These are phyloP conservation scores for Leptoteleia sp. DNA, from an alignment of 1,140 invertebrate species.

Conservation along the genomic window DNA sequence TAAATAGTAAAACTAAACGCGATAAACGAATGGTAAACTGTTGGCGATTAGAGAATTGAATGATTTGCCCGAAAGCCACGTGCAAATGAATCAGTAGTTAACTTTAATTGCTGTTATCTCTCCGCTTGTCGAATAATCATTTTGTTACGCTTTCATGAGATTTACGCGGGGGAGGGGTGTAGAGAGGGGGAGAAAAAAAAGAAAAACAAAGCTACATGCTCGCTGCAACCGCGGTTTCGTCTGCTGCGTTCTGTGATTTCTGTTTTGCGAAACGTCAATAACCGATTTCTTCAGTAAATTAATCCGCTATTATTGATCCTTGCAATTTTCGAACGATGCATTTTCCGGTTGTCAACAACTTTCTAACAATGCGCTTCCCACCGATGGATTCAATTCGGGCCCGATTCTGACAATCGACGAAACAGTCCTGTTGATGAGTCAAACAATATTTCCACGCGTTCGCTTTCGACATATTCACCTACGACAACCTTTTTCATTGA, in stretches of 20 bases:
- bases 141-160: slow-evolving; percentile 63
- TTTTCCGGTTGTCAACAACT: slow-evolving; percentile 38
- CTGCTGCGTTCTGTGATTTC: slow-evolving; percentile 31
- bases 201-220: slow-evolving; percentile 36
- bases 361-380: not conserved
- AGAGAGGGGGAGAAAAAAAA: slow-evolving; percentile 11
- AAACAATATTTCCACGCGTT: too few relatives aligned
- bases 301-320: too few relatives aligned
- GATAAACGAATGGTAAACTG: too few relatives aligned
- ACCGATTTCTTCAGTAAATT: slow-evolving; percentile 34
- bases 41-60: too few relatives aligned
- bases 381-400: not conserved
- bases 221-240: slow-evolving; percentile 42
- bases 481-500: too few relatives aligned
- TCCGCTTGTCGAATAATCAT: slow-evolving; percentile 41
- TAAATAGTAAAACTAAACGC: too few relatives aligned
- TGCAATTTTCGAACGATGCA: too few relatives aligned
- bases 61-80: too few relatives aligned
- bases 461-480: too few relatives aligned
- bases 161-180: slow-evolving; percentile 8
- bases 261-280: slow-evolving; percentile 40
- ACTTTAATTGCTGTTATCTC: slow-evolving; percentile 51
- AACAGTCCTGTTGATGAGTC: too few relatives aligned
- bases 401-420: too few relatives aligned
- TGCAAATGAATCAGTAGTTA: too few relatives aligned